Percentiles rank a stretch among this genome's conserved stretches.
These are phyloP conservation scores for Sisor rabdophorus DNA, from an alignment of 2,113 vertebrate genomes.

Conservation along the genomic window DNA sequence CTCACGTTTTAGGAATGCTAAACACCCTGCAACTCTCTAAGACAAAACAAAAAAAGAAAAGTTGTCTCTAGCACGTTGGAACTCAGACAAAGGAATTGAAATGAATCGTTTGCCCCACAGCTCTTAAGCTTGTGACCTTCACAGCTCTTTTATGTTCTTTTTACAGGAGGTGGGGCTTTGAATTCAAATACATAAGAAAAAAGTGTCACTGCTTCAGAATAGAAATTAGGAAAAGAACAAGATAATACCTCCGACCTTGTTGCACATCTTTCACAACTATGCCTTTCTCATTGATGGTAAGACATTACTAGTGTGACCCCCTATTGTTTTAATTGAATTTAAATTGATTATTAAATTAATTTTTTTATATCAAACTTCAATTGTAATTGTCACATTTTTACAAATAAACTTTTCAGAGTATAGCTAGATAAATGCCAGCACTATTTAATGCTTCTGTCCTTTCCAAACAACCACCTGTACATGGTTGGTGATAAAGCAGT, in stretches of 20 bases:
- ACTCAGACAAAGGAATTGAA: constrained; percentile 45
- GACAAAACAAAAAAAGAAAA: constrained; percentile 31
- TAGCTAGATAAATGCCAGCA: not conserved
- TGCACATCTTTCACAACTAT: constrained; percentile 18
- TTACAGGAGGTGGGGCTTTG: constrained; percentile 49
- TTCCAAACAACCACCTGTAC: constrained; percentile 29
- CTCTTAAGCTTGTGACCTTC: constrained; percentile 55
- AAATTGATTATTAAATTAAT: not conserved
- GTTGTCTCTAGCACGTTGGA: constrained; percentile 47
- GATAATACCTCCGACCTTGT: constrained; percentile 39
- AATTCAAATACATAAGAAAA: constrained; percentile 49
- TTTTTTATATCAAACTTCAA: not conserved
- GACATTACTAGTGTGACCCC: not conserved
- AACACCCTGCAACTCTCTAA: constrained; percentile 36
- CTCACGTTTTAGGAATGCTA: constrained; percentile 42
- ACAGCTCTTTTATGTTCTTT: constrained; percentile 49
- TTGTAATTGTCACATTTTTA: constrained; percentile 1
- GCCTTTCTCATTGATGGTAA: not conserved
- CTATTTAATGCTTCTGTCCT: constrained; percentile 14
- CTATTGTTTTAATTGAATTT: not conserved
- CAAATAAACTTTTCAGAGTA: constrained; percentile 2
- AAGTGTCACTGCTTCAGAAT: constrained; percentile 44
- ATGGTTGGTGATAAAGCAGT: constrained; percentile 30
- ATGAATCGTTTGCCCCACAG: constrained; percentile 52
- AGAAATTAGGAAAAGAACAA: constrained; percentile 44